phyloP scores from a whole-genome alignment of 1,140 invertebrate genomes.

The Leptonema lineaticorne region DNA sequence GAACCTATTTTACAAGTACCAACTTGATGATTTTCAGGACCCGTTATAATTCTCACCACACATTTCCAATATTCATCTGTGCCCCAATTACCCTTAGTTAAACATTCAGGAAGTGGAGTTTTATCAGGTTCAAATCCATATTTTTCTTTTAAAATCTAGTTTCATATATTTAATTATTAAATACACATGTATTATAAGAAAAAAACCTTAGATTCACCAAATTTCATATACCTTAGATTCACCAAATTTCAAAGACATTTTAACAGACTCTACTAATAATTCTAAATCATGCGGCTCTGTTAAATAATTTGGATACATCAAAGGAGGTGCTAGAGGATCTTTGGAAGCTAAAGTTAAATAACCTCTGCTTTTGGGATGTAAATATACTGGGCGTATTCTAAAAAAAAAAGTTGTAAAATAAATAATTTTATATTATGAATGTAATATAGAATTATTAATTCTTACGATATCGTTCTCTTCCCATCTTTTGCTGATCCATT shows the following conservation, averaged over 20 bases:
- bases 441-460: not conserved
- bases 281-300: slow-evolving; percentile 72
- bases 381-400: slow-evolving; percentile 67
- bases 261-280: slow-evolving; percentile 73
- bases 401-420: slow-evolving; percentile 38
- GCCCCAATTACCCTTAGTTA: slow-evolving; percentile 60
- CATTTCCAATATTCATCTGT: slow-evolving; percentile 63
- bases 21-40: slow-evolving; percentile 62
- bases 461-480: slow-evolving; percentile 46
- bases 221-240: slow-evolving; percentile 59
- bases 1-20: slow-evolving; percentile 73
- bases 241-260: slow-evolving; percentile 67
- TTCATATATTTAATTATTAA: not conserved
- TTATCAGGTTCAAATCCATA: slow-evolving; percentile 71
- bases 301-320: slow-evolving; percentile 85
- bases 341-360: slow-evolving; percentile 48
- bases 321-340: slow-evolving; percentile 63
- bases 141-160: slow-evolving; percentile 59
- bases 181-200: not conserved
- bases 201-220: not conserved
- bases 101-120: slow-evolving; percentile 68
- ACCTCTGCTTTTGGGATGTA: slow-evolving; percentile 52
- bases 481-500: slow-evolving; percentile 47
- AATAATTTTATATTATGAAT: not conserved
- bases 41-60: slow-evolving; percentile 53